Conservation (phyloP, 2,888 invertebrate genomes). For the Cartodere bifasciata region DNA sequence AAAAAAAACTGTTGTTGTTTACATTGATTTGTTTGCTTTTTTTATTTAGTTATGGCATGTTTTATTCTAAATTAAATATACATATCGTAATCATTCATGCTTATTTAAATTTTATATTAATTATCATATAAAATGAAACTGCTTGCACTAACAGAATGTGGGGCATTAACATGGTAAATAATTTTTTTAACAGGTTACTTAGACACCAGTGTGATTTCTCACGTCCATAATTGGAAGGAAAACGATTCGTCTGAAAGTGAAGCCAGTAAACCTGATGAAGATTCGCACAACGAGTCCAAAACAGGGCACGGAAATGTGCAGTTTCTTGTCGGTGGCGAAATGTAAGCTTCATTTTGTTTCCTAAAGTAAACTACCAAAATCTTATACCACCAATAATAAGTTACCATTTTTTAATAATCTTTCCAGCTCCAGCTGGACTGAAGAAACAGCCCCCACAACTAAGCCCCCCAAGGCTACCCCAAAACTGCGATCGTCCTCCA, state of each 20-base stretch:
- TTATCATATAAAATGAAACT: no score
- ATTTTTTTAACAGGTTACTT: no score
- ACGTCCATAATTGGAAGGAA: slow-evolving; percentile 28
- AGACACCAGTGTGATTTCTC: no score
- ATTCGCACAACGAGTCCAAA: slow-evolving; percentile 16
- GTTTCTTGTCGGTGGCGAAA: slow-evolving; percentile 37
- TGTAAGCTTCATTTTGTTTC: slow-evolving; percentile 31
- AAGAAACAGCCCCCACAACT: slow-evolving; percentile 14
- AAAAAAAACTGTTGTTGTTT: no score
- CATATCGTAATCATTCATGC: no score
- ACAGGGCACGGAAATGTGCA: slow-evolving; percentile 28
- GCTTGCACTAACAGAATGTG: no score
- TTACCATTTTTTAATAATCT: slow-evolving; percentile 1
- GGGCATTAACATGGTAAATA: no score
- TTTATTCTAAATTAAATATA: no score
- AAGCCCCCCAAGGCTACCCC: slow-evolving; percentile 15
- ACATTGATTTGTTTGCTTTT: no score
- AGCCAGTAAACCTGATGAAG: slow-evolving; percentile 38
- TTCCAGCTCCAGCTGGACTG: slow-evolving; percentile 20
- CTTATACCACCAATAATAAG: not conserved
- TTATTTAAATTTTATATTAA: no score
- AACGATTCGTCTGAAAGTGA: slow-evolving; percentile 46
- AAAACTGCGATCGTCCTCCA: slow-evolving; percentile 27
- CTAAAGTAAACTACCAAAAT: no score
- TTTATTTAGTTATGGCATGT: no score